Evolutionary conservation across 2,113 vertebrate species (phyloP).

Genomic region (Oryzias curvinotus): DNA sequence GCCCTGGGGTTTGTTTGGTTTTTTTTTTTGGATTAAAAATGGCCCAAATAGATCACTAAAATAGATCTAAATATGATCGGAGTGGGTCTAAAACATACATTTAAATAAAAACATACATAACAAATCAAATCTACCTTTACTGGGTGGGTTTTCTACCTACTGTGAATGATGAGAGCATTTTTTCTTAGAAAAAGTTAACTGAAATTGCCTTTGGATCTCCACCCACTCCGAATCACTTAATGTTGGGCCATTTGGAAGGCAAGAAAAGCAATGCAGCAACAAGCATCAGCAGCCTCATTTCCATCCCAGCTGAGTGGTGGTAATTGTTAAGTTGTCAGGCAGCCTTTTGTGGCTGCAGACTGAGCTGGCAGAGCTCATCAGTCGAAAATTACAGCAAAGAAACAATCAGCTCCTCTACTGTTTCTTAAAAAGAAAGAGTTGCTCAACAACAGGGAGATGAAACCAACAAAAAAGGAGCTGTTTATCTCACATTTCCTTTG

Average conservation of each 20-base stretch:
- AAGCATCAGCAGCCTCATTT: slow-evolving; percentile 44
- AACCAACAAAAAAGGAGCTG: slow-evolving; percentile 53
- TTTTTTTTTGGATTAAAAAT: no score
- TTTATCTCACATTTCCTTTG: slow-evolving; percentile 56
- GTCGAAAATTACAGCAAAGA: slow-evolving; percentile 73
- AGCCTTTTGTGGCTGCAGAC: slow-evolving; percentile 70
- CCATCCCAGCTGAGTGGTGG: slow-evolving; percentile 66
- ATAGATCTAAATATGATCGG: no score
- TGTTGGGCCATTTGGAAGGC: slow-evolving; percentile 42
- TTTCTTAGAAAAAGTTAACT: slow-evolving; percentile 25
- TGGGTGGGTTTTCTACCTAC: no score
- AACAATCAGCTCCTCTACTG: slow-evolving; percentile 67
- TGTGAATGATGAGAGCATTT: slow-evolving; percentile 4
- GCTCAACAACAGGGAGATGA: slow-evolving; percentile 57
- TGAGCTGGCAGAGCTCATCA: slow-evolving; percentile 71
- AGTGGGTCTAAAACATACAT: no score
- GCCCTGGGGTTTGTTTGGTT: no score
- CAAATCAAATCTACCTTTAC: no score
- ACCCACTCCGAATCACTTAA: slow-evolving; percentile 34
- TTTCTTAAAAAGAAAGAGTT: slow-evolving; percentile 70
- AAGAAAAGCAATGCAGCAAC: slow-evolving; percentile 49
- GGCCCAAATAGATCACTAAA: no score
- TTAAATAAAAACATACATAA: no score
- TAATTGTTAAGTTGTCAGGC: slow-evolving; percentile 76
- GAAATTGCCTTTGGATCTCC: slow-evolving; percentile 46